Conservation (phyloP, 2,113 vertebrate species). For the Plotosus lineatus region DNA sequence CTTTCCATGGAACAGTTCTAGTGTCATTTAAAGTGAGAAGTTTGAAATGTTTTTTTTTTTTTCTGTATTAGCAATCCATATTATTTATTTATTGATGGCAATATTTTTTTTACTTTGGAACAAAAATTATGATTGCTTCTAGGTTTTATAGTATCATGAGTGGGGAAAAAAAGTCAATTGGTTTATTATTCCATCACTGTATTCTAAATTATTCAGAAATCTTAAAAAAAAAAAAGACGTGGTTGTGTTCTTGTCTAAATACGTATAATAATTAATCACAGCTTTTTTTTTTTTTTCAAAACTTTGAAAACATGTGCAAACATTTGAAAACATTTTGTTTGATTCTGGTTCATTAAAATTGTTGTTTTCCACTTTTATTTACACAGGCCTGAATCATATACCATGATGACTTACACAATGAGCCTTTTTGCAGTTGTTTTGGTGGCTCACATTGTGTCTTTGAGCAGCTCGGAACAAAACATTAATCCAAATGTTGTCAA, state of each 20-base stretch:
- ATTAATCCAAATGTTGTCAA: slow-evolving; percentile 18
- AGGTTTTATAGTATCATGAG: background rate
- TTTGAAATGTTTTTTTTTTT: background rate
- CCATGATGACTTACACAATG: slow-evolving; percentile 10
- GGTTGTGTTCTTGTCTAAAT: too few relatives aligned
- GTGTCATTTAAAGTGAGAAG: background rate
- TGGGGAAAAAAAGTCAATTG: background rate
- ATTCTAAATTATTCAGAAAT: too few relatives aligned
- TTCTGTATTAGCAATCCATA: too few relatives aligned
- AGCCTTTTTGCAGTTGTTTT: slow-evolving; percentile 2
- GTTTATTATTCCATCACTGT: too few relatives aligned
- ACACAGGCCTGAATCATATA: background rate
- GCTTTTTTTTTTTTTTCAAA: background rate
- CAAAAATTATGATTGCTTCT: background rate
- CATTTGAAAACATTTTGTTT: background rate
- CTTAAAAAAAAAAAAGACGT: too few relatives aligned
- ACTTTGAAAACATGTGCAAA: background rate
- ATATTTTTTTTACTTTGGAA: too few relatives aligned
- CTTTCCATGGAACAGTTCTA: background rate
- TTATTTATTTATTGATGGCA: too few relatives aligned
- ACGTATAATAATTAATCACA: background rate
- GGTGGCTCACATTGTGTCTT: background rate
- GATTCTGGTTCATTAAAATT: background rate
- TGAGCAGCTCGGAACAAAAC: background rate
- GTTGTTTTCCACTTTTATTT: background rate